These are phyloP conservation scores for Leptinotarsa undecemlineata DNA, from an alignment of 1,140 invertebrate species.

Conservation along the genomic window DNA sequence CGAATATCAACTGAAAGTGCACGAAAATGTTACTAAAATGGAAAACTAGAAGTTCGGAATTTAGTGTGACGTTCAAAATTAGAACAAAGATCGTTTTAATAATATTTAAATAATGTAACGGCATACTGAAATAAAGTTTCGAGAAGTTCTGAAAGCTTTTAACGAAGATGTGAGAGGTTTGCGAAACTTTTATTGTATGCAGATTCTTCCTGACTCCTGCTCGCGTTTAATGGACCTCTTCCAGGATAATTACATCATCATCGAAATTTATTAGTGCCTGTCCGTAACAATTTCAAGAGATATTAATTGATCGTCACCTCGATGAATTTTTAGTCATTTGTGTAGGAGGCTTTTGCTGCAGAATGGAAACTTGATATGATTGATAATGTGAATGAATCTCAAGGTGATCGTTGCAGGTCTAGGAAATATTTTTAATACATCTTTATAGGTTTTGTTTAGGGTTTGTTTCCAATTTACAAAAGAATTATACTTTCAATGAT, in stretches of 20 bases:
- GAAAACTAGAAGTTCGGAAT: background rate
- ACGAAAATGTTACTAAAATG: too few relatives aligned
- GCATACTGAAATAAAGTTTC: slow-evolving; percentile 20
- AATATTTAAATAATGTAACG: slow-evolving; percentile 20
- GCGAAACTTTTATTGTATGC: slow-evolving; percentile 29
- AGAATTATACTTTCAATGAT: too few relatives aligned
- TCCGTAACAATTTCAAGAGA: slow-evolving; percentile 17
- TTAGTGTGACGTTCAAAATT: slow-evolving; percentile 18
- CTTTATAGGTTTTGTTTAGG: too few relatives aligned
- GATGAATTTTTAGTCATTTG: too few relatives aligned
- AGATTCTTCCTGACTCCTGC: slow-evolving; percentile 22
- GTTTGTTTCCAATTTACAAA: too few relatives aligned
- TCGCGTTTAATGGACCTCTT: slow-evolving; percentile 28
- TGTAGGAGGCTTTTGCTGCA: too few relatives aligned
- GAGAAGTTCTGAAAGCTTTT: slow-evolving; percentile 30
- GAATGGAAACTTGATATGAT: too few relatives aligned
- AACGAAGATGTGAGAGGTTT: slow-evolving; percentile 17
- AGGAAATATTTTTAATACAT: too few relatives aligned
- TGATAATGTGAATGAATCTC: too few relatives aligned
- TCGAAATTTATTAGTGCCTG: slow-evolving; percentile 21
- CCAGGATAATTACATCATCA: slow-evolving; percentile 28
- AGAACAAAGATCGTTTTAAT: slow-evolving; percentile 18
- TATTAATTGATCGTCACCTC: slow-evolving; percentile 20
- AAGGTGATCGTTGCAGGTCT: too few relatives aligned
- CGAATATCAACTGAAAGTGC: too few relatives aligned